These are phyloP conservation scores for Sebastes fasciatus DNA, from an alignment of 2,113 vertebrate species.

Conservation along the genomic window DNA sequence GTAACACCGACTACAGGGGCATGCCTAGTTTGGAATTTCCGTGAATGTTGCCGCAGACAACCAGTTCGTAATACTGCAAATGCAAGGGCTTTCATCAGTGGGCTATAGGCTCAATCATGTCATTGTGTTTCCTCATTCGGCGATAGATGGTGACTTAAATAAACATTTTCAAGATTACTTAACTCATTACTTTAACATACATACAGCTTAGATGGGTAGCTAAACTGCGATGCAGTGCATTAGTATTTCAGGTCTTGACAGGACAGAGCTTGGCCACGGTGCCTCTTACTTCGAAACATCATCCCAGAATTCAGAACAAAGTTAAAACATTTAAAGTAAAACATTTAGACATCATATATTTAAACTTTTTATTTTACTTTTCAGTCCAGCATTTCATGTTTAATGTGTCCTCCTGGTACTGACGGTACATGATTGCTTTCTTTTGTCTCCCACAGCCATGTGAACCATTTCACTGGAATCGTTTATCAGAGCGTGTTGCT, in stretches of 20 bases:
- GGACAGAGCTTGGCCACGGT: slow-evolving; percentile 9
- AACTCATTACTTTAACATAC: background rate
- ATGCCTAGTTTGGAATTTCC: background rate
- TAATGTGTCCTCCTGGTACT: slow-evolving; percentile 7
- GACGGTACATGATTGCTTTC: slow-evolving; percentile 1
- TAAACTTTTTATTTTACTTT: slow-evolving; percentile 9
- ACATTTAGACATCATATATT: slow-evolving; percentile 41
- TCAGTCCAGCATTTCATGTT: slow-evolving; percentile 31
- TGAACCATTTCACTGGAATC: slow-evolving; percentile 94
- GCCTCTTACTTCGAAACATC: slow-evolving; percentile 9
- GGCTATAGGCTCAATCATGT: no score
- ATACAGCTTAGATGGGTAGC: slow-evolving; percentile 5
- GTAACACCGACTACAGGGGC: no score
- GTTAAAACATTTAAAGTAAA: slow-evolving; percentile 20
- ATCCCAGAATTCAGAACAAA: slow-evolving; percentile 29
- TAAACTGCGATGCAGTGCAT: slow-evolving; percentile 24
- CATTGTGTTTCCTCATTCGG: no score
- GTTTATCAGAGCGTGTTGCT: slow-evolving; percentile 94
- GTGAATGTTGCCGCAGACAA: background rate
- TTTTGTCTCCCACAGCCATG: slow-evolving; percentile 84
- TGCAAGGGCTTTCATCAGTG: background rate
- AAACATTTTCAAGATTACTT: no score
- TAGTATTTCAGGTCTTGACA: slow-evolving; percentile 40
- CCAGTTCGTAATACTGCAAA: background rate
- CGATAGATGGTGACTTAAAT: no score